Base-by-base conservation (phyloP, 2,888 invertebrate species). In the Lamellibrachia columna region DNA sequence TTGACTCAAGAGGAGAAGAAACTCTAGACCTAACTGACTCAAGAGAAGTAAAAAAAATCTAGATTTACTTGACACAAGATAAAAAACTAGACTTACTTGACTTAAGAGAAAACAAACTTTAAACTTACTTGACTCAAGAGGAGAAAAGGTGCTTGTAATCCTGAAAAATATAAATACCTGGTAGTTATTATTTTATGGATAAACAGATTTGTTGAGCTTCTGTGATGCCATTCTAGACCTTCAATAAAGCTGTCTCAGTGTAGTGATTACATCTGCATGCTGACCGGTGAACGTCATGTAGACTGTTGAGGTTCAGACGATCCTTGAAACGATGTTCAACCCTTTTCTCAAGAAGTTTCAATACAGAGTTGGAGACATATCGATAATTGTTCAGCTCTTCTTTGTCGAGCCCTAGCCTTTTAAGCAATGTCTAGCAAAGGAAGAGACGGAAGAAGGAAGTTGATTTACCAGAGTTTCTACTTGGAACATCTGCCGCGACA, bases 61-160 rank as follows among this genome's bases (percentile, higher is more conserved):
- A 40, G 40, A 40, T 40, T 40, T 40, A 40, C 40, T 1, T 40
- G 40, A 40, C 40, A 0, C 40, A 40, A 40, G 40, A 60, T 15
- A 22, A 75, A 75, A 75, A 75, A 22, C 1, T 22, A 6, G 75
- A 75, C 75, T 75, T 75, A 75, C 75, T 75, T 75, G 75, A 75
- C 75, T 75, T n/a, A 75, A 75, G n/a, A 75, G 75, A 4, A 75
- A n/a, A 75, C 15, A 75, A 22, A 40, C 40, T 40, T 40, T 22
- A 6, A n/a, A 75, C 75, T 75, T 75, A 75, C 75, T 75, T 75
- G 75, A 75, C 75, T 75, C 75, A 75, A 75, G n/a, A 75, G 75
- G 1, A 75, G 75, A 75, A 75, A 75, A 22, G 75, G 75, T 75
- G 75, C 75, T 6, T 15, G 75, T n/a, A 75, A 22, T 75, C 75